A percentile compares a stretch with the other conserved stretches of the same genome.
These are phyloP conservation scores for Phalera bucephala DNA, from an alignment of 2,888 invertebrate genomes.

Conservation along the genomic window DNA sequence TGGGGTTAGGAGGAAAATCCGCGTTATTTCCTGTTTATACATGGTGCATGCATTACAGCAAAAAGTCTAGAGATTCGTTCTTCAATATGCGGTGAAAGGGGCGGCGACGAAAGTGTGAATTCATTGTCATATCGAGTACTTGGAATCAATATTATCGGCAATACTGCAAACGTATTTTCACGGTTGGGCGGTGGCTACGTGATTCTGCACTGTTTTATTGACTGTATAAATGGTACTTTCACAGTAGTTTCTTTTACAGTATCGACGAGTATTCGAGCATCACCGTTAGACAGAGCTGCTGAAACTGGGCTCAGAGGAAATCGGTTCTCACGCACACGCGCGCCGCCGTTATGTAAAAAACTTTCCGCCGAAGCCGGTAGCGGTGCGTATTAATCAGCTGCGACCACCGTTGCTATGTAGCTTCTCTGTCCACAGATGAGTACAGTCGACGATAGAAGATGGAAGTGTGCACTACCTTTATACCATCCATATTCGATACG, in stretches of 20 bases:
- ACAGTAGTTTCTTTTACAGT: slow-evolving; percentile 24
- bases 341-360: slow-evolving; percentile 48
- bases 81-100: background rate
- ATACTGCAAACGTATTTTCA: slow-evolving; percentile 31
- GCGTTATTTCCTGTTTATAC: background rate
- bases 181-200: slow-evolving; percentile 25
- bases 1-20: background rate
- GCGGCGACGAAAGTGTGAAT: slow-evolving; percentile 18
- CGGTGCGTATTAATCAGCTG: slow-evolving; percentile 64
- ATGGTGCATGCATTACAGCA: background rate
- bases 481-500: too few species aligned
- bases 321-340: slow-evolving; percentile 76
- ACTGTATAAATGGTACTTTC: slow-evolving; percentile 28
- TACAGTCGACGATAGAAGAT: slow-evolving; percentile 39
- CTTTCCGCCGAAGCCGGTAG: slow-evolving; percentile 50
- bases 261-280: slow-evolving; percentile 4
- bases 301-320: slow-evolving; percentile 36
- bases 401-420: slow-evolving; percentile 43
- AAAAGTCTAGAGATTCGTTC: background rate
- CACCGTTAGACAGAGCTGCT: slow-evolving; percentile 37
- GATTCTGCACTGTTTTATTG: slow-evolving; percentile 22
- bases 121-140: slow-evolving; percentile 13
- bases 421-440: slow-evolving; percentile 25
- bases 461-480: too few species aligned
- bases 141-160: too few species aligned